These are phyloP conservation scores for Gobio gobio DNA, from an alignment of 2,113 vertebrate species.

Conservation along the genomic window DNA sequence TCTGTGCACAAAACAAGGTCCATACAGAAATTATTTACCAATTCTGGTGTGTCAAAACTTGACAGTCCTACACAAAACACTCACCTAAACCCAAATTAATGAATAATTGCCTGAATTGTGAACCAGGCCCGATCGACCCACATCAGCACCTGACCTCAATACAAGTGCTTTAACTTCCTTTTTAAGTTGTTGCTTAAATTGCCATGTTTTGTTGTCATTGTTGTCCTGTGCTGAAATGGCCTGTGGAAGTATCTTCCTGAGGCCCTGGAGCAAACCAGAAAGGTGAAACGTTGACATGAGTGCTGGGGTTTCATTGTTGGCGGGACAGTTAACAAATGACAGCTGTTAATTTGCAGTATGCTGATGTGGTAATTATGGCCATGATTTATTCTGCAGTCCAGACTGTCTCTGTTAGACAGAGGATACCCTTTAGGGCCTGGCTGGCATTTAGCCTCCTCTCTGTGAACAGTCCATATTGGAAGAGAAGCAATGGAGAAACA, in stretches of 20 bases:
- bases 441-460: constrained; percentile 33
- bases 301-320: constrained; percentile 32
- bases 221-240: not conserved
- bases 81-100: not conserved
- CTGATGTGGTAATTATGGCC: constrained; percentile 48
- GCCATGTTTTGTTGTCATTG: not conserved
- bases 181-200: not conserved
- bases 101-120: not conserved
- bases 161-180: not conserved
- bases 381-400: constrained; percentile 35
- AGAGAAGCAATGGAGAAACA: constrained; percentile 23
- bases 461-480: constrained; percentile 30
- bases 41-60: not conserved
- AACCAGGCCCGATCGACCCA: not conserved
- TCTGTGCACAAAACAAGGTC: not conserved
- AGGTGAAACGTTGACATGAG: constrained; percentile 2
- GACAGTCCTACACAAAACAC: not conserved
- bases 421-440: constrained; percentile 32
- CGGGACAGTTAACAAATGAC: constrained; percentile 38
- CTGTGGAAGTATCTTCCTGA: not conserved
- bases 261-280: constrained; percentile 2
- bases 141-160: not conserved
- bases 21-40: not conserved
- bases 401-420: constrained; percentile 29
- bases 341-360: constrained; percentile 45